These are phyloP conservation scores for Bergia puertoricense DNA, from an alignment of 92 coral and sea anemone genomes.

Conservation along the genomic window DNA sequence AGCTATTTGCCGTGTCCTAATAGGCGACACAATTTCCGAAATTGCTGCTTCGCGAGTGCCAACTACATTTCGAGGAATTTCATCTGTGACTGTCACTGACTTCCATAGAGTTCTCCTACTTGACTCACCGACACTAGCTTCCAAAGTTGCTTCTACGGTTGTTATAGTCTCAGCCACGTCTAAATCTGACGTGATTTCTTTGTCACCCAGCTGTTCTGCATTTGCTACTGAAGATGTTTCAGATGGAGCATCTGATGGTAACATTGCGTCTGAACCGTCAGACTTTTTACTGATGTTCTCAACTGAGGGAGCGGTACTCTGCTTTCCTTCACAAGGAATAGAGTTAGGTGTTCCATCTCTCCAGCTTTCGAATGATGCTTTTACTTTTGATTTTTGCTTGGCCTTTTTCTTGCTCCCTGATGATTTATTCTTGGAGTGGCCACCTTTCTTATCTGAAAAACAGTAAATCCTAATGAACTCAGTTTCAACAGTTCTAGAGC, in stretches of 20 bases:
- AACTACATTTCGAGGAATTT: not conserved
- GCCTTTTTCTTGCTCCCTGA: constrained; percentile 70
- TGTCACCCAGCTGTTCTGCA: not conserved
- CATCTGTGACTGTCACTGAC: not conserved
- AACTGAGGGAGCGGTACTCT: not conserved
- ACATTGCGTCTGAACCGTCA: not conserved
- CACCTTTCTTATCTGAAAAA: constrained; percentile 48
- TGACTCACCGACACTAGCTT: not conserved
- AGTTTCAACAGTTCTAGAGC: too few species aligned
- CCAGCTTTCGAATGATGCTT: constrained; percentile 22
- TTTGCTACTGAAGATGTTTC: not conserved
- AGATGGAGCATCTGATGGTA: not conserved
- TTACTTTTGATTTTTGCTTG: constrained; percentile 64
- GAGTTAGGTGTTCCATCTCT: constrained; percentile 2
- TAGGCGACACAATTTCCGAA: not conserved
- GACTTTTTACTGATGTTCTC: not conserved
- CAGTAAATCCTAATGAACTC: not conserved
- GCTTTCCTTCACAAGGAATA: not conserved
- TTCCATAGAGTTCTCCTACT: not conserved
- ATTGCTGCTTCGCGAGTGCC: not conserved
- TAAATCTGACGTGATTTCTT: not conserved
- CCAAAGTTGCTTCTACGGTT: not conserved
- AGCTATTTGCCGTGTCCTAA: not conserved
- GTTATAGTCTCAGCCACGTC: not conserved
- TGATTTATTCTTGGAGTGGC: constrained; percentile 56